A percentile compares a stretch with the other conserved stretches of the same genome.
Evolutionary conservation across 2,888 invertebrate genomes (phyloP).

Genomic region (Torymus aiolomorphi): DNA sequence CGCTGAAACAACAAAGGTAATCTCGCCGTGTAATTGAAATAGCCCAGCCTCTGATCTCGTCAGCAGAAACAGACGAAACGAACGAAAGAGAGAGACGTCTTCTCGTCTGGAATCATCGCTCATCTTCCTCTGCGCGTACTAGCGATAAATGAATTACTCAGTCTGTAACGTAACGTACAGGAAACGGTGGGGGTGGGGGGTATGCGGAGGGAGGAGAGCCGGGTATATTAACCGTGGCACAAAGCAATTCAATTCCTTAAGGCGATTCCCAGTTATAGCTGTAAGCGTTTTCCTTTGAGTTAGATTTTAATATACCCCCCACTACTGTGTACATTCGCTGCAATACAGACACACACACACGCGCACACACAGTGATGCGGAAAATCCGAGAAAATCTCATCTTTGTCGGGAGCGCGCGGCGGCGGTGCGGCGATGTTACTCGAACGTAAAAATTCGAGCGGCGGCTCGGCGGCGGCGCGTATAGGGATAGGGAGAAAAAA

Average conservation of each 20-base stretch:
- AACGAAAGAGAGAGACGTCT: too few species aligned
- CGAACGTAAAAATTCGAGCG: slow-evolving; percentile 31
- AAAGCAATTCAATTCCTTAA: slow-evolving; percentile 37
- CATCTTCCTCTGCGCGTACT: background rate
- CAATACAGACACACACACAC: background rate
- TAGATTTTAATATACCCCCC: slow-evolving; percentile 35
- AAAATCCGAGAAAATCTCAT: slow-evolving; percentile 29
- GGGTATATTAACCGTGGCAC: slow-evolving; percentile 20
- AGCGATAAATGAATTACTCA: background rate
- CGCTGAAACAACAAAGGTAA: too few species aligned
- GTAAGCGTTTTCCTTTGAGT: slow-evolving; percentile 44
- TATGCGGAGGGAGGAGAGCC: too few species aligned
- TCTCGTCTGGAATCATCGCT: too few species aligned
- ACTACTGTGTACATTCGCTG: too few species aligned
- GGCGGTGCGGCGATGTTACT: background rate
- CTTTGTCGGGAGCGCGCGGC: background rate
- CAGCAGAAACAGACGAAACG: too few species aligned
- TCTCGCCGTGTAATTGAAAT: too few species aligned
- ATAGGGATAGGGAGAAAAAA: background rate
- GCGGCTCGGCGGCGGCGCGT: too few species aligned
- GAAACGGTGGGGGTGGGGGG: background rate
- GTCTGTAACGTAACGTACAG: background rate
- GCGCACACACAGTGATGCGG: slow-evolving; percentile 25
- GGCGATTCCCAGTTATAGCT: slow-evolving; percentile 34
- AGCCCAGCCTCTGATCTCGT: too few species aligned